Conservation (phyloP, 2,113 vertebrate genomes). For the Crotalus helleri region DNA sequence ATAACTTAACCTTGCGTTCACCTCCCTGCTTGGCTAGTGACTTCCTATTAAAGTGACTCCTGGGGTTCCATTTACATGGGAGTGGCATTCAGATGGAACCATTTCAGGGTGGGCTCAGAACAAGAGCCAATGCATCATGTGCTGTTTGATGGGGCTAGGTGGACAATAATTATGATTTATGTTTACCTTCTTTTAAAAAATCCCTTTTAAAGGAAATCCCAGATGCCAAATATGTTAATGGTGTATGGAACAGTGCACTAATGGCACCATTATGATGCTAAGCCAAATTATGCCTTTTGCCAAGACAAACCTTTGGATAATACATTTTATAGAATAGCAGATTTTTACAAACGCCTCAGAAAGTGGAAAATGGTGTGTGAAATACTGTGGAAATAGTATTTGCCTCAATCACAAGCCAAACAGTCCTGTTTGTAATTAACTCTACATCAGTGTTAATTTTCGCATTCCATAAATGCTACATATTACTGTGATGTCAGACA, state of each 20-base stretch:
- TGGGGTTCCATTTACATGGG: slow-evolving; percentile 10
- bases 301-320: slow-evolving; percentile 72
- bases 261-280: slow-evolving; percentile 69
- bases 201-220: slow-evolving; percentile 66
- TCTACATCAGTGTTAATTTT: slow-evolving; percentile 47
- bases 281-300: slow-evolving; percentile 72
- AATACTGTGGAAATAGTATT: slow-evolving; percentile 51
- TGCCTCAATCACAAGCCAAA: slow-evolving; percentile 56
- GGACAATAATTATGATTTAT: slow-evolving; percentile 66
- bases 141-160: slow-evolving; percentile 60
- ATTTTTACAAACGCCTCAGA: slow-evolving; percentile 60
- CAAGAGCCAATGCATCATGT: slow-evolving; percentile 49
- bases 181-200: slow-evolving; percentile 50
- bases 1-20: fast-evolving
- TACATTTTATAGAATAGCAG: slow-evolving; percentile 68
- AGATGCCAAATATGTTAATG: slow-evolving; percentile 76
- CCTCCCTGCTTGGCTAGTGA: not conserved
- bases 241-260: slow-evolving; percentile 76
- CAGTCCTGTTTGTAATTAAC: slow-evolving; percentile 71
- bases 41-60: slow-evolving; percentile 9
- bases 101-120: slow-evolving; percentile 17
- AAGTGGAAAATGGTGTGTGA: slow-evolving; percentile 36
- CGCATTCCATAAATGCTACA: slow-evolving; percentile 41
- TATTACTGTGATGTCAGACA: not conserved
- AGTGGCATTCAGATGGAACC: not conserved